A percentile compares a stretch with the other conserved stretches of the same genome.
Evolutionary conservation across 2,113 vertebrate species (phyloP).

Genomic region (Anolis sagrei): DNA sequence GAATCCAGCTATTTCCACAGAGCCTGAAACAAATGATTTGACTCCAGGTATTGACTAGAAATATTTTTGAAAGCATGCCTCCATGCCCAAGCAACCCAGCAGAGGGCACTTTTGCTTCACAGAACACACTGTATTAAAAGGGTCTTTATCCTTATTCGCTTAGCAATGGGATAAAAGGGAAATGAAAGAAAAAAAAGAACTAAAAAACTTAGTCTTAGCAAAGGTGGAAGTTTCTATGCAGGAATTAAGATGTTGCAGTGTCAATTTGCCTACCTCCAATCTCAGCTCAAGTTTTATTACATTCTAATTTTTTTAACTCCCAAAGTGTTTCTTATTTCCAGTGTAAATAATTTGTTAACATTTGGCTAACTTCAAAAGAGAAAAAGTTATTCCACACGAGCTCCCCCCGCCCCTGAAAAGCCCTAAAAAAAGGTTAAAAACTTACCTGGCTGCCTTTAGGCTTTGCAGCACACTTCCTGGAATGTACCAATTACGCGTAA

Average conservation of each 20-base stretch:
- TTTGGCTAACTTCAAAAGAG: slow-evolving; percentile 48
- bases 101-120: slow-evolving; percentile 74
- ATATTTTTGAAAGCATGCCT: neutral
- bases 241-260: slow-evolving; percentile 68
- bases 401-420: too few species aligned
- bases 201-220: slow-evolving; percentile 46
- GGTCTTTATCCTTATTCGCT: too few species aligned
- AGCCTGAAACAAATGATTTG: slow-evolving; percentile 21
- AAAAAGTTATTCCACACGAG: slow-evolving; percentile 26
- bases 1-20: slow-evolving; percentile 37
- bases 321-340: slow-evolving; percentile 57
- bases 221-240: slow-evolving; percentile 78
- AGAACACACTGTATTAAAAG: slow-evolving; percentile 20
- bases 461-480: too few species aligned
- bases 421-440: too few species aligned
- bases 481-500: too few species aligned
- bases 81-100: slow-evolving; percentile 62
- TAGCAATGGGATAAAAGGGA: too few species aligned
- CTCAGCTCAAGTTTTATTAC: slow-evolving; percentile 74
- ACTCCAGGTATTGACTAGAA: slow-evolving; percentile 2
- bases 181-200: too few species aligned
- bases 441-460: too few species aligned
- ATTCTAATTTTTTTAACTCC: slow-evolving; percentile 72
- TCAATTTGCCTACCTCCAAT: slow-evolving; percentile 47
- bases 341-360: slow-evolving; percentile 54